These are phyloP conservation scores for Cephonodes hylas DNA, from an alignment of 2,888 invertebrate genomes.

Conservation along the genomic window DNA sequence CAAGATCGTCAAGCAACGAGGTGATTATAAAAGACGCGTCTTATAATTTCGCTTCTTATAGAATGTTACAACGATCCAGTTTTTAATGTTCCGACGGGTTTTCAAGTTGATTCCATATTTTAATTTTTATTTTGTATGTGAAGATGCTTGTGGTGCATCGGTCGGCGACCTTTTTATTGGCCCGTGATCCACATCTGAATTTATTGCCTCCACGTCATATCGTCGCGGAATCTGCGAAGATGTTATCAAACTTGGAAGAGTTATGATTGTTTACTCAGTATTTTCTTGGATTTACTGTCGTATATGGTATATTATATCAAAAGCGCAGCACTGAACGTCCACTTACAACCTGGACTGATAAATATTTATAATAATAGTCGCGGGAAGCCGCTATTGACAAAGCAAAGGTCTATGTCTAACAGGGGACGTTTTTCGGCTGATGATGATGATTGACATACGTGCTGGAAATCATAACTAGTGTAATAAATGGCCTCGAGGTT, in stretches of 20 bases:
- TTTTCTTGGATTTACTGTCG: background rate
- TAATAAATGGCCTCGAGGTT: no score
- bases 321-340: no score
- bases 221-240: background rate
- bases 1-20: background rate
- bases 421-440: no score
- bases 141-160: background rate
- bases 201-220: background rate
- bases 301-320: no score
- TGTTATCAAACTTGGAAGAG: background rate
- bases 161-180: background rate
- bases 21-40: background rate
- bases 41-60: background rate
- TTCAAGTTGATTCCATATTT: background rate
- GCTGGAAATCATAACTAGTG: no score
- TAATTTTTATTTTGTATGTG: background rate
- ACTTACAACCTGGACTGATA: no score
- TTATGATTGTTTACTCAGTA: background rate
- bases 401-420: no score
- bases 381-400: no score
- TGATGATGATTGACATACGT: no score
- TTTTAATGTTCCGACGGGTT: background rate
- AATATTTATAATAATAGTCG: no score
- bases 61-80: background rate
- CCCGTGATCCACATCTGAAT: background rate